Conservation (phyloP, 23 tunicate genomes). For the Trididemnum nubilum region DNA sequence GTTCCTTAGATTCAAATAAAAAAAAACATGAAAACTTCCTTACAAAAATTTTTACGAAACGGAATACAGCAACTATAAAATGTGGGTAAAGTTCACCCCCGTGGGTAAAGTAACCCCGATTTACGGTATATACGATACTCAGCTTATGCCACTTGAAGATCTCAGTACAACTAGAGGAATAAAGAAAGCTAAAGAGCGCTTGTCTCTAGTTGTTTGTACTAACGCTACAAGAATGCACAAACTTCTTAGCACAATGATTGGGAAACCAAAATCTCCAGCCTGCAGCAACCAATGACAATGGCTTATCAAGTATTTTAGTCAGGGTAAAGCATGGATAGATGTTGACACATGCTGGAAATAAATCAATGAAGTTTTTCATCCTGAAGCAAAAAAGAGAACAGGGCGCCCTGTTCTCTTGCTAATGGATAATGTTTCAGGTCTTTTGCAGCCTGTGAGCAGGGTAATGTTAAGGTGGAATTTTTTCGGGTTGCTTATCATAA, state of each 20-base stretch:
- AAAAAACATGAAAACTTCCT: no score
- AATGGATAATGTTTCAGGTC: constrained; percentile 29
- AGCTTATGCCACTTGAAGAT: constrained; percentile 15
- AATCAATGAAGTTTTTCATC: constrained; percentile 45
- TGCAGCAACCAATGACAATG: constrained; percentile 31
- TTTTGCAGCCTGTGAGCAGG: constrained; percentile 15
- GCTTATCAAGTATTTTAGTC: constrained; percentile 40
- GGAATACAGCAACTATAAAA: no score
- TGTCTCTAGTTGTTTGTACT: no score
- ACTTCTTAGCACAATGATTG: constrained; percentile 46
- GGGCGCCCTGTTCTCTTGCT: no score
- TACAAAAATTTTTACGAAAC: no score
- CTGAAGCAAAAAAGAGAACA: constrained; percentile 46
- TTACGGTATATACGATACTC: constrained; percentile 15
- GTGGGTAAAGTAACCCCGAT: no score
- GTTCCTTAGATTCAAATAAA: no score
- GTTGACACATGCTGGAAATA: constrained; percentile 48
- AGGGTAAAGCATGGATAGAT: constrained; percentile 54
- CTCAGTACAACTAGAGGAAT: no score
- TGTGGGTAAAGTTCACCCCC: no score
- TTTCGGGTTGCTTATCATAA: constrained; percentile 43
- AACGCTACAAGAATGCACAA: constrained; percentile 57
- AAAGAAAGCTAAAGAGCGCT: no score
- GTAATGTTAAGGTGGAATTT: constrained; percentile 27
- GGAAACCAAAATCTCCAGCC: constrained; percentile 52